Evolutionary conservation across 2,113 vertebrate species (phyloP).

Genomic region (Falco punctatus): DNA sequence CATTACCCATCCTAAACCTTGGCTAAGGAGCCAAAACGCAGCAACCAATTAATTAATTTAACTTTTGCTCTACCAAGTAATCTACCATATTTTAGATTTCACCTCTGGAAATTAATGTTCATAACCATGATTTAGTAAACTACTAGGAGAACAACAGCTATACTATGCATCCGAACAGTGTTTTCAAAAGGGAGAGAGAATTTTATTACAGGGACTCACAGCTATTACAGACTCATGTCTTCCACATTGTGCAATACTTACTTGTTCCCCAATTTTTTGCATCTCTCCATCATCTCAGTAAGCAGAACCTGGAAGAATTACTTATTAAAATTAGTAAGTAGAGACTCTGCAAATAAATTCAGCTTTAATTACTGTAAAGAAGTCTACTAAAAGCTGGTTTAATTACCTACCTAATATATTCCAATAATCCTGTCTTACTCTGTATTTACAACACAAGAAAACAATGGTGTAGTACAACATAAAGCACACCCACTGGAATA

Average conservation of each 20-base stretch:
- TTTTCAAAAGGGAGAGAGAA: neutral
- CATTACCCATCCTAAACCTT: neutral
- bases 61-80: neutral
- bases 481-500: neutral
- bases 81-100: neutral
- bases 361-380: neutral
- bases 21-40: neutral
- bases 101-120: conserved; percentile 9
- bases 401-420: neutral
- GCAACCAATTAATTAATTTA: neutral
- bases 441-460: neutral
- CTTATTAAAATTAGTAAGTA: neutral
- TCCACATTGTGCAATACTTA: conserved; percentile 73
- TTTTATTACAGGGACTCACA: neutral
- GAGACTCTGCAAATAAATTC: neutral
- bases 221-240: neutral
- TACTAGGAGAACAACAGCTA: neutral
- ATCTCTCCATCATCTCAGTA: conserved; percentile 97
- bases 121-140: neutral
- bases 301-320: conserved; percentile 81
- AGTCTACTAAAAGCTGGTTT: neutral
- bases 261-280: conserved; percentile 96
- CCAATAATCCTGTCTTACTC: neutral
- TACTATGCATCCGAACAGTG: neutral
- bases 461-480: neutral